Base-by-base conservation (phyloP, 1,140 invertebrate genomes). In the Mycetomoellerius zeteki region DNA sequence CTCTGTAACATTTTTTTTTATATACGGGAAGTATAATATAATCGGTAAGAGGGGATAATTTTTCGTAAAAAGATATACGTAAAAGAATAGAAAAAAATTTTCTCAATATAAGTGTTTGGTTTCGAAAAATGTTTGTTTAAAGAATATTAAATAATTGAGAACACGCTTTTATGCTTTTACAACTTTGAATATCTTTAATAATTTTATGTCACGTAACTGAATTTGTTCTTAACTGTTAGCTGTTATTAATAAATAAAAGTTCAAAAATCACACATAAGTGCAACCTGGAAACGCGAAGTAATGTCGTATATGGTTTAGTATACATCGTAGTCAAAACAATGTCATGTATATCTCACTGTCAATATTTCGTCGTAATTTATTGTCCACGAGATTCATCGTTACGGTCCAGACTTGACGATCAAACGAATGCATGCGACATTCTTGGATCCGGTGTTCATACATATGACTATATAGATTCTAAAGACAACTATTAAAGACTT, bases 321-420 rank as follows among this genome's bases (percentile, higher is more conserved):
- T 54, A 71, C 21, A 56, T 50, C 30, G 52, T 81, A 62, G 77
- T 69, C 58, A 47, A 80, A 80, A 27, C 64, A 58, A 60, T 54
- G 52, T 47, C 81, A 71, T 72, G 21, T 72, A 78, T 75, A 88
- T 86, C 62, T 37, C 62, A 54, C 30, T 60, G 56, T 88, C 62
- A 81, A 60, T 50, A 50, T 75, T 69, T 60, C 60, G 33, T 60
- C 60, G 2, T 87, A 65, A 90, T 90, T 90, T 90, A 90, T 90
- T 90, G 65, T 85, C 56, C 76, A 37, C 47, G 71, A 89, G 72
- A 78, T 75, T 52, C 71, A 65, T 54, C 71, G 30, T 56, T 67
- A 73, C 50, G 80, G 84, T 54, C 75, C 52, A 77, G 27, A 87
- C 81, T 90, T 76, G 89, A 78, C 75, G 89, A 58, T 90, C 89